Evolutionary conservation across 2,113 vertebrate species (phyloP).

Genomic region (Scophthalmus maximus): DNA sequence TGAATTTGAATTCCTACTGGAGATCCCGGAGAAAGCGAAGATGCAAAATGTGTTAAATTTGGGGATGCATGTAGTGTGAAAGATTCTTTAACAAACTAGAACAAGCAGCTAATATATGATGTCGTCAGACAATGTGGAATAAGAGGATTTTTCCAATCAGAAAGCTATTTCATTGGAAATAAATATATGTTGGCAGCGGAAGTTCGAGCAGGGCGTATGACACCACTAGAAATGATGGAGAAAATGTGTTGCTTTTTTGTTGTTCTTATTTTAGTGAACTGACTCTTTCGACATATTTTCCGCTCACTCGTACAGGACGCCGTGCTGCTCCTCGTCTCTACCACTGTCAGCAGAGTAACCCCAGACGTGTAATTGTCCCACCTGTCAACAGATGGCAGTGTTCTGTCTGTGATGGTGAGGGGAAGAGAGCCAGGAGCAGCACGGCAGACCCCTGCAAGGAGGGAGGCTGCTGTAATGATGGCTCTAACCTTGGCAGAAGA

Average conservation of each 20-base stretch:
- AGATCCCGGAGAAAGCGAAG: too few species aligned
- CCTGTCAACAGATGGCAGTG: slow-evolving; percentile 81
- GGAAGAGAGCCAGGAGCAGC: slow-evolving; percentile 42
- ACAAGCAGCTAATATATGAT: too few species aligned
- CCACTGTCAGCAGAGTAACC: slow-evolving; percentile 12
- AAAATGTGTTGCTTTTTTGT: neutral
- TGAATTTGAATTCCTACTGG: too few species aligned
- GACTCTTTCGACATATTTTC: neutral
- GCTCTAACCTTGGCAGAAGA: slow-evolving; percentile 66
- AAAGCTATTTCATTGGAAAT: neutral
- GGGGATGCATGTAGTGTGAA: too few species aligned
- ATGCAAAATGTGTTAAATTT: too few species aligned
- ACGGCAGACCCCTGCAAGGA: slow-evolving; percentile 36
- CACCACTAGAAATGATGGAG: neutral
- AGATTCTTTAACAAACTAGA: too few species aligned
- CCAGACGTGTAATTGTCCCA: slow-evolving; percentile 63
- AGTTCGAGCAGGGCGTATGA: neutral
- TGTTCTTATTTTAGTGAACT: neutral
- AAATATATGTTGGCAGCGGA: neutral
- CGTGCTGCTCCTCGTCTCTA: neutral
- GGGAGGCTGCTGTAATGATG: slow-evolving; percentile 52
- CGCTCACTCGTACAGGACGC: neutral
- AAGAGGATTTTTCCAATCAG: neutral
- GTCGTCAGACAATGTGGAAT: neutral
- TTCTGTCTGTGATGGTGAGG: slow-evolving; percentile 74